Evolutionary conservation across 2,888 invertebrate genomes (phyloP), one percentile per base, ranked within the genome.

Genomic region (Polydrusus cervinus): DNA sequence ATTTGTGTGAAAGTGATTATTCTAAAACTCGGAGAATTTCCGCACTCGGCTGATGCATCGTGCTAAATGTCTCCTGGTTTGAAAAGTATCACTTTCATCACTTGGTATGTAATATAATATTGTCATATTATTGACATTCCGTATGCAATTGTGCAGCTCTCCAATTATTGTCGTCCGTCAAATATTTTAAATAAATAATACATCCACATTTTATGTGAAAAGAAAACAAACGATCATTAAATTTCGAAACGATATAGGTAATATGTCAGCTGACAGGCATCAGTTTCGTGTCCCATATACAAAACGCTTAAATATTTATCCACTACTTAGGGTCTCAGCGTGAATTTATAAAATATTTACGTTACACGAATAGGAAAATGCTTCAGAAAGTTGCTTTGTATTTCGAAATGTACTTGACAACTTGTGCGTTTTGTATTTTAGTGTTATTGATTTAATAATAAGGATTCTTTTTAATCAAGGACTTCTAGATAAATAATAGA

Each of bases 391-490:
- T 60, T 61, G 34, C 61, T 34, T 34, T n/a, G 51, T 51, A 38
- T 66, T 66, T 51, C 64, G 25, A 9, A 47, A 11, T 20, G 11
- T 43, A 14, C 51, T 66, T 40, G 66, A 66, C 49, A 65, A 66
- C 51, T 51, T 76, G 74, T 78, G 78, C 38, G 14, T 57, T 57
- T 57, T 38, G 16, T 38, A 38, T 53, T 53, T 51, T 51, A 51
- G 51, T 51, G 10, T 51, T 51, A 51, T 51, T 51, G 51, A 51
- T 51, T 51, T 9, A 16, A 47, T 47, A 47, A 47, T 47, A 16
- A 16, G n/a, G 16, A n/a, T 16, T 47, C 2, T 47, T n/a, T n/a
- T 16, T 47, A 47, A 47, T 47, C 7, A 47, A 47, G 47, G 47
- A 16, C 16, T 2, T 47, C n/a, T 13, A n/a, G 6, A 45, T 25